Percentiles rank a stretch among this genome's conserved stretches.
phyloP scores from a whole-genome alignment of 2,888 invertebrate species.

The Anodontia alba region DNA sequence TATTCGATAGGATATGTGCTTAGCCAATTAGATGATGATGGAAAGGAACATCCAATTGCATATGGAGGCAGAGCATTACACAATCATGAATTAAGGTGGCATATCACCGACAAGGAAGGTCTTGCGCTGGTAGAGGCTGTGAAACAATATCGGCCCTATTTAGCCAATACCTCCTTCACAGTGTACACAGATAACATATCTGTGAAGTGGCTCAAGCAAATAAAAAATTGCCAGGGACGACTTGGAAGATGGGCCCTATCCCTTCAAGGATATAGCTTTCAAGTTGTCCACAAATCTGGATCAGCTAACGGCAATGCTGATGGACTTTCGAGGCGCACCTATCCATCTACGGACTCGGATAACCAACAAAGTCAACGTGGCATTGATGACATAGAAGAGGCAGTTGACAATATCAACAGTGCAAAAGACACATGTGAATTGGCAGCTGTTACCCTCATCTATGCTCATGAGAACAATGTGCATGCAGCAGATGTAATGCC shows the following conservation, averaged over 20 bases:
- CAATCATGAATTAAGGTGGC: slow-evolving; percentile 40
- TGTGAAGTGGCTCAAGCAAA: slow-evolving; percentile 51
- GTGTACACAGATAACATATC: slow-evolving; percentile 54
- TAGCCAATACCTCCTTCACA: slow-evolving; percentile 42
- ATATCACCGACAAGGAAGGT: slow-evolving; percentile 56
- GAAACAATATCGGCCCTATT: slow-evolving; percentile 39
- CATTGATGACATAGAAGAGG: too few relatives aligned
- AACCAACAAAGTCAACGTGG: neutral
- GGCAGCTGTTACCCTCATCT: neutral
- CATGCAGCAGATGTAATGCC: neutral
- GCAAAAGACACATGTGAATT: neutral
- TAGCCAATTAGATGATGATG: slow-evolving; percentile 21
- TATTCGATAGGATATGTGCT: slow-evolving; percentile 42
- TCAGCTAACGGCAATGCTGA: slow-evolving; percentile 47
- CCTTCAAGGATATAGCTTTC: slow-evolving; percentile 38
- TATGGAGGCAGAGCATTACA: slow-evolving; percentile 50
- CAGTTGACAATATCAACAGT: slow-evolving; percentile 7
- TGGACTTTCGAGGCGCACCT: slow-evolving; percentile 41
- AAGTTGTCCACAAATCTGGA: slow-evolving; percentile 29
- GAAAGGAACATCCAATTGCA: slow-evolving; percentile 31
- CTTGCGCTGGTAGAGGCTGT: slow-evolving; percentile 60
- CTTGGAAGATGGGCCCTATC: slow-evolving; percentile 45
- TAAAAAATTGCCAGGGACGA: slow-evolving; percentile 48
- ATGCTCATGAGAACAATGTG: slow-evolving; percentile 12
- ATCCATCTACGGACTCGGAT: neutral